A percentile compares a stretch with the other conserved stretches of the same genome.
Conservation (phyloP, 2,113 vertebrate genomes). For the Ivindomyrus marchei region DNA sequence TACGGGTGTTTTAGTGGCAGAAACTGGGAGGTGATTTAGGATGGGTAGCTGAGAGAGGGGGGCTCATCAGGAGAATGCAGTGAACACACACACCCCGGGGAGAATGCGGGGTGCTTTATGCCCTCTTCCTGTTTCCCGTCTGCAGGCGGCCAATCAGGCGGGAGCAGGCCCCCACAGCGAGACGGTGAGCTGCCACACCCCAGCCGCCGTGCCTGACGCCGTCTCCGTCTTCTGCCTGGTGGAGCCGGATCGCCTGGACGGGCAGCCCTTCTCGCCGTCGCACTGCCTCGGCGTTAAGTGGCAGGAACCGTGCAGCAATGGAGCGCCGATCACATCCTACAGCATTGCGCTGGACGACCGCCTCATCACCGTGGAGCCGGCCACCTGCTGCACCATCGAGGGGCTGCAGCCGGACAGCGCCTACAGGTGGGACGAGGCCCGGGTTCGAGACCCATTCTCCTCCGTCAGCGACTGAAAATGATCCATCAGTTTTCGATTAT, state of each 20-base stretch:
- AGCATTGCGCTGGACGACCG: slow-evolving; percentile 74
- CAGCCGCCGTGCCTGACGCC: slow-evolving; percentile 71
- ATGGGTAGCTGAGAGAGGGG: not conserved
- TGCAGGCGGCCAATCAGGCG: slow-evolving; percentile 84
- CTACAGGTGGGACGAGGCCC: slow-evolving; percentile 68
- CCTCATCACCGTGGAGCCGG: slow-evolving; percentile 64
- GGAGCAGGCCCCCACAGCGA: slow-evolving; percentile 84
- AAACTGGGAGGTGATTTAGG: not conserved
- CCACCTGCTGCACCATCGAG: slow-evolving; percentile 64
- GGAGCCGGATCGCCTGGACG: slow-evolving; percentile 56
- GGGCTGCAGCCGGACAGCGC: slow-evolving; percentile 86
- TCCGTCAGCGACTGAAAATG: not conserved
- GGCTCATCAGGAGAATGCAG: not conserved
- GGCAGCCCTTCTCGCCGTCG: slow-evolving; percentile 61
- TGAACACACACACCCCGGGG: not conserved
- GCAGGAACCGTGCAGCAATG: slow-evolving; percentile 89
- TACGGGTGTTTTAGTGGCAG: not conserved
- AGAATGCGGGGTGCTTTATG: not conserved
- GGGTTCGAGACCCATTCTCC: not conserved
- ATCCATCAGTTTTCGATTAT: not conserved
- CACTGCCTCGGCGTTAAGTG: slow-evolving; percentile 86
- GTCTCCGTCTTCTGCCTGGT: slow-evolving; percentile 65
- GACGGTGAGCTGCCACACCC: slow-evolving; percentile 75
- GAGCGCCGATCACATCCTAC: slow-evolving; percentile 82
- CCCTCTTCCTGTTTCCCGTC: not conserved